Base-by-base conservation (phyloP, 2,888 invertebrate species). In the Synergus itoensis region DNA sequence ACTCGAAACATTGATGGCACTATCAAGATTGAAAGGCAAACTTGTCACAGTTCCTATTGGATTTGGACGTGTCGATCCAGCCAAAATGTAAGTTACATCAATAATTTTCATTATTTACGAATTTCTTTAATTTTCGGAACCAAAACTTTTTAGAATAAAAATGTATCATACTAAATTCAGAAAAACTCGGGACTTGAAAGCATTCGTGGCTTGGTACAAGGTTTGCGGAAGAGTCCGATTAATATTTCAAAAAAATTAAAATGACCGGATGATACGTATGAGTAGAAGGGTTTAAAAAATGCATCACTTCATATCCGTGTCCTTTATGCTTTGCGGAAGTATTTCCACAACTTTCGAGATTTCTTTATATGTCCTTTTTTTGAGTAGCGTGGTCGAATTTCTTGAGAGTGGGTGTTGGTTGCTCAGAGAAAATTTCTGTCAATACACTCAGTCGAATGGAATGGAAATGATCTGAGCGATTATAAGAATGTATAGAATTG, bases 1-100 rank as follows among this genome's bases (percentile, higher is more conserved):
- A 88, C 89, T 94, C 85, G 94, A 94, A 86, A 94, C 94, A 5
- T 87, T 94, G 40, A 82, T 94, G 77, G 94, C 93, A 3, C 90
- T 94, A 81, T 89, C 92, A 21, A 93, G 93, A 84, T 92, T 94
- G 90, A 92, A 92, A 81, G 93, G 93, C 77, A 92, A 92, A 84
- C 86, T 93, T 80, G 92, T 94, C 69, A 93, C 93, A 41, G 92
- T 93, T 62, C 93, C 94, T 1, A 91, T 94, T 65, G 94, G 92
- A 77, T 93, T 93, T 85, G 94, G 94, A 69, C 90, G 92, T 77
- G 90, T 94, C 75, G 93, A 94, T 88, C 94, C 94, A 53, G 92
- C 91, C 73, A 92, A 92, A 90, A 91, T 94, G 94, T 94, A 92
- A 94, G 94, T 93, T 84, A 18, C 7, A 57, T 28, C 1, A 28